Evolutionary conservation across 2,113 vertebrate genomes (phyloP).

Genomic region (Spea bombifrons): DNA sequence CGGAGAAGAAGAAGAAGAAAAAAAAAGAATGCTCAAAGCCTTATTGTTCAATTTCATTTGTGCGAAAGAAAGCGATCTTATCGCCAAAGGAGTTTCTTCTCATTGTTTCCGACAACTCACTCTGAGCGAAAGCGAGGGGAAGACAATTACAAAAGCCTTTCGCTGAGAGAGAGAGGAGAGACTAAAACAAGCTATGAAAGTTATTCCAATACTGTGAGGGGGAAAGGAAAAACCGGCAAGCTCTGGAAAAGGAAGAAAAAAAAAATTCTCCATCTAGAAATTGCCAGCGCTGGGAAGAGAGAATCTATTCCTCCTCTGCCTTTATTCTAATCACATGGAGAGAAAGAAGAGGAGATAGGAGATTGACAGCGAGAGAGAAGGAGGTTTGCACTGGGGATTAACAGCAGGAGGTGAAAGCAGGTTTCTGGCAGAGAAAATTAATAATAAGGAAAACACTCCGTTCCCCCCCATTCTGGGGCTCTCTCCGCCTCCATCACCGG

Average conservation of each 20-base stretch:
- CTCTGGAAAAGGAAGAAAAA: not conserved
- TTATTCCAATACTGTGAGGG: constrained; percentile 13
- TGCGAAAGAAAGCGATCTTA: constrained; percentile 7
- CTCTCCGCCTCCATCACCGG: constrained; percentile 31
- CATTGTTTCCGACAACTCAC: not conserved
- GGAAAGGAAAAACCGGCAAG: not conserved
- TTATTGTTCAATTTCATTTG: not conserved
- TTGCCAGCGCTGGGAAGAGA: not conserved
- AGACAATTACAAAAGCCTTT: not conserved
- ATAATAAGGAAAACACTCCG: constrained; percentile 3
- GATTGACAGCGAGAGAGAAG: constrained; percentile 1
- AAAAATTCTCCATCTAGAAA: not conserved
- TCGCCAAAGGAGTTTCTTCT: not conserved
- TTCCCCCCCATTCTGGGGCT: constrained; percentile 8
- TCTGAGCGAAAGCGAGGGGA: not conserved
- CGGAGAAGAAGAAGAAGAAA: not conserved
- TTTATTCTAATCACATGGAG: constrained; percentile 29
- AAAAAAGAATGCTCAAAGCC: not conserved
- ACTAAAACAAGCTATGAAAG: not conserved
- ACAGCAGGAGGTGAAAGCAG: constrained; percentile 31
- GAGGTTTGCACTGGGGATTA: constrained; percentile 22
- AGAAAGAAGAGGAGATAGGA: not conserved
- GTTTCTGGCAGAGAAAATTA: constrained; percentile 10
- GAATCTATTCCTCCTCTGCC: constrained; percentile 12
- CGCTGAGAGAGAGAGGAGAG: not conserved